These are phyloP conservation scores for Sylvilagus bachmani DNA, from an alignment of 2,113 vertebrate species.

Conservation along the genomic window DNA sequence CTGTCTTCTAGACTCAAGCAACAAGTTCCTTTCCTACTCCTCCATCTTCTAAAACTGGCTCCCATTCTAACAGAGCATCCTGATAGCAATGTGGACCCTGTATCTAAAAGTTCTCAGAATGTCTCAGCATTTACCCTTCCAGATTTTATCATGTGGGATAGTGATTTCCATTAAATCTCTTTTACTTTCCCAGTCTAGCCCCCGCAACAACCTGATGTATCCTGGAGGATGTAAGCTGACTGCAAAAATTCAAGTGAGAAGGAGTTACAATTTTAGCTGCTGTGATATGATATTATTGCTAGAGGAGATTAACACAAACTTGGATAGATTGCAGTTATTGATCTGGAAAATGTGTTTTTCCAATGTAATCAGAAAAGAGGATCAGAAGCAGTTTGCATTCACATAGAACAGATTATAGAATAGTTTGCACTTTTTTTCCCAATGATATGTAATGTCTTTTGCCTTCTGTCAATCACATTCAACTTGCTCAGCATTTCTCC, in stretches of 20 bases:
- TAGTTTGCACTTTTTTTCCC: neutral
- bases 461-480: neutral
- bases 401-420: neutral
- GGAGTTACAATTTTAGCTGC: neutral
- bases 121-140: no score
- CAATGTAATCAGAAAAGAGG: constrained; percentile 11
- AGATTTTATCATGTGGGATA: neutral
- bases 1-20: no score
- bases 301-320: neutral
- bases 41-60: no score
- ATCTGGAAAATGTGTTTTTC: neutral
- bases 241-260: neutral
- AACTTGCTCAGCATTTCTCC: neutral
- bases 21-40: no score
- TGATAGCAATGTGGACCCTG: no score
- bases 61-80: no score
- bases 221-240: neutral
- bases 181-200: neutral
- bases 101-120: no score
- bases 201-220: neutral
- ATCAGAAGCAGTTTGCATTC: neutral
- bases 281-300: neutral
- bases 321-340: neutral
- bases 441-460: neutral
- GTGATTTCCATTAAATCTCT: neutral